Percentiles rank a stretch among this genome's conserved stretches.
Evolutionary conservation across 2,888 invertebrate genomes (phyloP).

Genomic region (Cosmia pyralina): DNA sequence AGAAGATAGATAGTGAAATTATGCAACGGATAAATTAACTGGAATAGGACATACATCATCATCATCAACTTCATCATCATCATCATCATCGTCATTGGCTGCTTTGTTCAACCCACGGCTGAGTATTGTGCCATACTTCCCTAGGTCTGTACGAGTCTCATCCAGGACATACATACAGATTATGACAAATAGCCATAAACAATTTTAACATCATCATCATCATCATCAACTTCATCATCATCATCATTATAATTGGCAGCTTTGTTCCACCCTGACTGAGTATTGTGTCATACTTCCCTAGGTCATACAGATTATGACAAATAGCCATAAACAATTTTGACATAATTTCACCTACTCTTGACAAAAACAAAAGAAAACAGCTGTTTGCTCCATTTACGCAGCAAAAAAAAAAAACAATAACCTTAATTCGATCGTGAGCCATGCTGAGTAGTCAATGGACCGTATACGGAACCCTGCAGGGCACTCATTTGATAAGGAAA

Average conservation of each 20-base stretch:
- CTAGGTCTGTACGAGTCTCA: too few species aligned
- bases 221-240: too few species aligned
- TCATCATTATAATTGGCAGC: too few species aligned
- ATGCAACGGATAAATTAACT: not conserved
- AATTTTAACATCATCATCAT: too few species aligned
- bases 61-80: too few species aligned
- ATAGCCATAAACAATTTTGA: not conserved
- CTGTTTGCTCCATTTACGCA: conserved; percentile 15
- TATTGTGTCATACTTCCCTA: too few species aligned
- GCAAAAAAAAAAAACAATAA: conserved; percentile 26
- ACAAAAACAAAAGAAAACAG: conserved; percentile 15
- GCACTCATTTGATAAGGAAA: conserved; percentile 55
- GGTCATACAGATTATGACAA: not conserved
- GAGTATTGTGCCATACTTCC: too few species aligned
- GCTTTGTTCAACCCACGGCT: too few species aligned
- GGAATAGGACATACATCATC: not conserved
- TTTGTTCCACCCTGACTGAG: too few species aligned
- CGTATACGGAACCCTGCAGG: conserved; percentile 36
- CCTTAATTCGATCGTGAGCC: conserved; percentile 49
- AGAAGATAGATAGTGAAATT: not conserved
- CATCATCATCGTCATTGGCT: too few species aligned
- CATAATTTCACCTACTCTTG: not conserved
- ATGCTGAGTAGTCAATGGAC: conserved; percentile 51
- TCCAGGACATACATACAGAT: too few species aligned
- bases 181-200: not conserved